Evolutionary conservation across 2,888 invertebrate species (phyloP), one percentile per base, ranked within the genome.

Genomic region (Cantharis rufa): DNA sequence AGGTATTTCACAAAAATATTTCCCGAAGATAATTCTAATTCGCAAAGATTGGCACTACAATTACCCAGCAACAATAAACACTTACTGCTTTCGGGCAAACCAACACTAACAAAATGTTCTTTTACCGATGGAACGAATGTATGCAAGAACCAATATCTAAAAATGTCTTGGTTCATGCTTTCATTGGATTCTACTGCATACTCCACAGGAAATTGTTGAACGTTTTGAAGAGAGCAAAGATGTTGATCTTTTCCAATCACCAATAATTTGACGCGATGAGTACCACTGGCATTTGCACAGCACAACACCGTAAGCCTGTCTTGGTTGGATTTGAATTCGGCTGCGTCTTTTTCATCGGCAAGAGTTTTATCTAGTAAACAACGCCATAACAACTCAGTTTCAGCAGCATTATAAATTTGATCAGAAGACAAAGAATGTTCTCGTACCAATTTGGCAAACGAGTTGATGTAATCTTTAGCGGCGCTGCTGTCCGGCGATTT

Each of bases 61-160:
- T 74, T 74, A 63, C 79, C 75, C 11, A 78, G 24, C 10, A 80
- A 61, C 48, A 80, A 69, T 28, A 79, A 28, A 11, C 66, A 72
- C 62, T 69, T 74, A n/a, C 32, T 32, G 32, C 5, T 32, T 70
- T 21, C 32, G 7, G 68, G 28, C 1, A 72, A 74, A 66, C 61
- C 71, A 15, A 61, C 13, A 11, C 27, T 18, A 15, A 18, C 15
- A 7, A 61, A 62, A 61, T 68, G 74, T 62, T 62, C 27, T 69
- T 27, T 78, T 16, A 76, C 71, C 72, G 72, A 71, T n/a, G 10
- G 18, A 21, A 61, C 21, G 62, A 78, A 78, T 3, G 72, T 72
- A 48, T 28, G 13, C 21, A 73, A 62, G 68, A 78, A 78, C 75
- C 75, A 76, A 21, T 66, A 27, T 21, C 15, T 16, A 27, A 79